phyloP scores from a whole-genome alignment of 2,113 vertebrate genomes.

The Megaleporinus macrocephalus region DNA sequence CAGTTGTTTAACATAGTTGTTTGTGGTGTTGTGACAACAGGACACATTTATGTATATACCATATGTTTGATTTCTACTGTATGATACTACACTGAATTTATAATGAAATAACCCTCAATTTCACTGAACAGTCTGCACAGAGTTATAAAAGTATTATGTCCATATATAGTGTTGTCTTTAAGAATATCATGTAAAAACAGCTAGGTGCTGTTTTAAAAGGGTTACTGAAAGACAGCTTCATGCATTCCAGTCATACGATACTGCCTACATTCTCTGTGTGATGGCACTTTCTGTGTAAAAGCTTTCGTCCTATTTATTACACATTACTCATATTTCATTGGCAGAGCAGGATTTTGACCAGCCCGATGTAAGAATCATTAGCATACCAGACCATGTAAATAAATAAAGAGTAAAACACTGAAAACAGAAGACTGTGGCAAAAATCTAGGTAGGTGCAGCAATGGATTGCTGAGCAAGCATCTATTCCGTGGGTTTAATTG shows the following conservation, averaged over 20 bases:
- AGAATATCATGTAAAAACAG: conserved; percentile 8
- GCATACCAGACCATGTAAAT: background rate
- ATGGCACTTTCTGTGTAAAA: background rate
- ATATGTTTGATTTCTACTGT: background rate
- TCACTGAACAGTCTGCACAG: background rate
- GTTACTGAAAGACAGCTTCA: conserved; percentile 1
- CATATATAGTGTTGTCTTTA: background rate
- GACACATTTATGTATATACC: background rate
- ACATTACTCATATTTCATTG: background rate
- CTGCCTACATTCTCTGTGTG: conserved; percentile 19
- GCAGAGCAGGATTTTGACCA: background rate
- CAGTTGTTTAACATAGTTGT: conserved; percentile 1
- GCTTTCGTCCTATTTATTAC: background rate
- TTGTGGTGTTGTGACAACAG: conserved; percentile 1
- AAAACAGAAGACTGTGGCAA: background rate
- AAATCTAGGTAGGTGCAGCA: background rate
- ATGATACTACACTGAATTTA: no score
- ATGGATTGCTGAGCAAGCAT: no score
- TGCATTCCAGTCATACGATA: background rate
- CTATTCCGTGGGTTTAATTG: background rate
- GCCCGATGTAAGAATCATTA: background rate
- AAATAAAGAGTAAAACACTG: no score
- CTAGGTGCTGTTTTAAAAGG: conserved; percentile 27
- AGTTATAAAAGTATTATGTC: background rate
- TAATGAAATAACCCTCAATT: background rate